These are phyloP conservation scores for Lepidonotus clava DNA, from an alignment of 2,888 invertebrate genomes.

Conservation along the genomic window DNA sequence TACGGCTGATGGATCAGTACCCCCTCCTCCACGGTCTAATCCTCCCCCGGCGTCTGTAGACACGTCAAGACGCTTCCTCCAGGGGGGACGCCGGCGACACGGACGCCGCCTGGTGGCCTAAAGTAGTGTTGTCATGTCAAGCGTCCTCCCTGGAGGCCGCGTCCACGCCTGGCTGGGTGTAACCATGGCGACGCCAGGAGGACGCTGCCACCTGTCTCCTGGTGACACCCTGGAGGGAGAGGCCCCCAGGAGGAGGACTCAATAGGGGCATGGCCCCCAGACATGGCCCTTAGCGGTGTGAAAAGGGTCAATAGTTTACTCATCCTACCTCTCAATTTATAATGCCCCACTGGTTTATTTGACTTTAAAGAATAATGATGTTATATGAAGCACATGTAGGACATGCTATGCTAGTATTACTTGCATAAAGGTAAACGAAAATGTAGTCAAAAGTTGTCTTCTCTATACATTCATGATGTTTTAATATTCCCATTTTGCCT, in stretches of 20 bases:
- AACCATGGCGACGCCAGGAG: conserved; percentile 18
- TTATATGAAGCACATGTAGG: too few relatives aligned
- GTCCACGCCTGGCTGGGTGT: conserved; percentile 11
- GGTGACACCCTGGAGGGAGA: background rate
- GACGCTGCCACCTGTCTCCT: background rate
- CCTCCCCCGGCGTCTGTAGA: conserved; percentile 50
- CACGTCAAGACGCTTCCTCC: conserved; percentile 35
- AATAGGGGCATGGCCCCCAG: too few relatives aligned
- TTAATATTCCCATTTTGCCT: too few relatives aligned
- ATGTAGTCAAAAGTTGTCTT: too few relatives aligned
- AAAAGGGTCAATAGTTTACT: too few relatives aligned
- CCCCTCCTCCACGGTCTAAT: conserved; percentile 46
- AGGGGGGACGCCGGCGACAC: conserved; percentile 34
- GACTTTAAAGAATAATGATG: too few relatives aligned
- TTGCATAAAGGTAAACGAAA: too few relatives aligned
- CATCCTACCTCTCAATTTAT: too few relatives aligned
- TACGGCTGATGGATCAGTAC: conserved; percentile 42
- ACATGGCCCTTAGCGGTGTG: too few relatives aligned
- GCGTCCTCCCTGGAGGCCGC: conserved; percentile 30
- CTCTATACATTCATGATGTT: too few relatives aligned
- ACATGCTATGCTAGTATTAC: too few relatives aligned
- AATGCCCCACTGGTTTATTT: too few relatives aligned
- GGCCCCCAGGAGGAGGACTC: background rate
- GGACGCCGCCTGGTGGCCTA: conserved; percentile 42
- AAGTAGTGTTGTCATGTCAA: conserved; percentile 43